Evolutionary conservation across 2,888 invertebrate genomes (phyloP).

Genomic region (Mycalesis mineus): DNA sequence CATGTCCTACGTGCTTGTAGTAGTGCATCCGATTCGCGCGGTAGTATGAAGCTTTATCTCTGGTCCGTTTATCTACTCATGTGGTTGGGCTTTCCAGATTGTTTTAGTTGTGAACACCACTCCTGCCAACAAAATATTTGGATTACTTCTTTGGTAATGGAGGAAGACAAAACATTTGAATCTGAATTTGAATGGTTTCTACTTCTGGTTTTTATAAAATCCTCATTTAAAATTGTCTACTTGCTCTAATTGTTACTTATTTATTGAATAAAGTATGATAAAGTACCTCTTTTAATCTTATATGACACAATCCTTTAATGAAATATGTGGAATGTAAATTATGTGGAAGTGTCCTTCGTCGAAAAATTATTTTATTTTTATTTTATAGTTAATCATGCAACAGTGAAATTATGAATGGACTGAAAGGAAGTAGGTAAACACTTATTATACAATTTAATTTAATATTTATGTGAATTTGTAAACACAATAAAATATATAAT

Average conservation of each 20-base stretch:
- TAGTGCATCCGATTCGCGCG: no score
- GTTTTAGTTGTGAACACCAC: no score
- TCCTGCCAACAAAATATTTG: no score
- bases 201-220: not conserved
- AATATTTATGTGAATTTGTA: not conserved
- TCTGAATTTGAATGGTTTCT: no score
- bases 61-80: no score
- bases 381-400: not conserved
- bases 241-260: not conserved
- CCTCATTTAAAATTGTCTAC: not conserved
- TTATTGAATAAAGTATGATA: no score
- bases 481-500: slow-evolving; percentile 8
- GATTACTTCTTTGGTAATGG: no score
- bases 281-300: no score
- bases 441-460: not conserved
- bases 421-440: slow-evolving; percentile 4
- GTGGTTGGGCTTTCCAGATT: no score
- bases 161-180: not conserved
- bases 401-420: slow-evolving; percentile 11
- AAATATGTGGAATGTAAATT: not conserved
- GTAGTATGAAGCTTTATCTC: no score
- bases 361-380: not conserved
- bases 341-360: not conserved
- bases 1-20: no score
- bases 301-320: no score